Base-by-base conservation (phyloP, 1,140 invertebrate species). In the Musca domestica region DNA sequence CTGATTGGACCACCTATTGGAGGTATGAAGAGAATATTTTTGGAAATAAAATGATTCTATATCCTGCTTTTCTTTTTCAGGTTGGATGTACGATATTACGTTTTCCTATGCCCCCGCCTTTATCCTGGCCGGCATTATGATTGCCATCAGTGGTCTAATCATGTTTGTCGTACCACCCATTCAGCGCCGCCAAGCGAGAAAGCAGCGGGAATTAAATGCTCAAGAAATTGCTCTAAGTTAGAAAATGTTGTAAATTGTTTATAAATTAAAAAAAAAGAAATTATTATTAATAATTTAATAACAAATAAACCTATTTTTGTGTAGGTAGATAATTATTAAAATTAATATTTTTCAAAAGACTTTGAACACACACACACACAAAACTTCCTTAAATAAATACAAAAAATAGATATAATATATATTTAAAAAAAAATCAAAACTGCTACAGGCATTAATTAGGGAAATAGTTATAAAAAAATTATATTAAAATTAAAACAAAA, bases 1-100 rank as follows among this genome's bases (percentile, higher is more conserved):
- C 85, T 96, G 5, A 85, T 95, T 64, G 95, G 95, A 54, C 90
- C 95, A 67, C 95, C 95, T 19, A 87, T 96, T 70, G 92, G 90
- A 81, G 95, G 94, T 95, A n/a, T n/a, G 87, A 83, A 69, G 46
- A 52, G 51, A 64, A 67, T n/a, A 2, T 1, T 17, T 19, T 34
- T 9, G 23, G 17, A 30, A 49, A 63, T 0, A 30, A 0, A 51
- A n/a, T 10, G 7, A 23, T 3, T 41, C 48, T 23, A 22, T 34
- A 15, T 6, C 71, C 56, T 71, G 80, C 71, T 22, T 49, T 1
- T 41, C 23, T 20, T 7, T 82, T 84, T 10, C 80, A 96, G 95
- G 95, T 69, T 90, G 85, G 83, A 80, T 97, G 63, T 94, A 88
- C 75, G 95, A 97, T 76, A 78, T 83, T 1, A 84, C 89, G 7